A percentile compares a stretch with the other conserved stretches of the same genome.
phyloP scores from a whole-genome alignment of 2,113 vertebrate genomes.

The Mobula birostris region DNA sequence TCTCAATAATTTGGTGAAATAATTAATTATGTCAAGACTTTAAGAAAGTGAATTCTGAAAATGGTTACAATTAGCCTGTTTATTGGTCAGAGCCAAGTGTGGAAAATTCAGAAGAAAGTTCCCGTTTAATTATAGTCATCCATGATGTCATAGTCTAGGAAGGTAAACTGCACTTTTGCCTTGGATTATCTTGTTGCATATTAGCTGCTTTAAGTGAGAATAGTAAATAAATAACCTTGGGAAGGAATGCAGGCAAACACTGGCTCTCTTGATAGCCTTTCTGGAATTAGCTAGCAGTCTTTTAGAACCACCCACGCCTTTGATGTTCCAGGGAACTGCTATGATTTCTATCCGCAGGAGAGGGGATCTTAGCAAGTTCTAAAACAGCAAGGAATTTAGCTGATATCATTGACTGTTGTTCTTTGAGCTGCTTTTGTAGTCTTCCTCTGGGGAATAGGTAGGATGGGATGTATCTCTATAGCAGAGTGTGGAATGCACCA shows the following conservation, averaged over 20 bases:
- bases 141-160: conserved; percentile 9
- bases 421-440: background rate
- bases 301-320: background rate
- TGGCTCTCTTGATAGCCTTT: background rate
- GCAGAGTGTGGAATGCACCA: background rate
- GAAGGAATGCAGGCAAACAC: background rate
- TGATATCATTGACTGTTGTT: background rate
- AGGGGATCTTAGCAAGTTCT: background rate
- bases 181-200: background rate
- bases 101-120: conserved; percentile 5
- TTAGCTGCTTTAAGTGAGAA: background rate
- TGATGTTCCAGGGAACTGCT: conserved; percentile 5
- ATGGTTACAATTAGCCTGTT: conserved; percentile 13
- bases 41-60: conserved; percentile 4
- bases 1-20: background rate
- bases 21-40: background rate
- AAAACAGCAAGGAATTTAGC: background rate
- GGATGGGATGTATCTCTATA: background rate
- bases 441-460: background rate
- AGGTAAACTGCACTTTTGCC: background rate
- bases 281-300: background rate
- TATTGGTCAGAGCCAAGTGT: background rate
- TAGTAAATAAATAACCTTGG: background rate
- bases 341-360: background rate
- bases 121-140: conserved; percentile 4